Base-by-base conservation (phyloP, 1,140 invertebrate genomes). In the Drosophila micromelanica region DNA sequence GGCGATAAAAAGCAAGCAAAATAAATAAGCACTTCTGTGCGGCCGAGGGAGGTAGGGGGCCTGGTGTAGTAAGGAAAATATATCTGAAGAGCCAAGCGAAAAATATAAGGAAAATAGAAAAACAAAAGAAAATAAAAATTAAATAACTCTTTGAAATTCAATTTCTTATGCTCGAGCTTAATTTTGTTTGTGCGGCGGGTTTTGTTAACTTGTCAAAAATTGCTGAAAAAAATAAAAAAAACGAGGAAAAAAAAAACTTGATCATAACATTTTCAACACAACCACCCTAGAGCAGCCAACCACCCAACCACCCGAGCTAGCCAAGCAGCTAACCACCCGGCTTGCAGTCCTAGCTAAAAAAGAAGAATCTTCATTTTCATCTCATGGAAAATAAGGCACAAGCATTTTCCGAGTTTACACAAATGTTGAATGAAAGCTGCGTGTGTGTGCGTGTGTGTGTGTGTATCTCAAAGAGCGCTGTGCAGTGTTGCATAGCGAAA, bases 121-220 rank as follows among this genome's bases (percentile, higher is more conserved):
- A 76, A 30, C n/a, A 45, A 20, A 38, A 27, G 8, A 45, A 17
- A 30, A 46, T 13, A 65, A 68, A 56, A 55, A 63, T 76, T 64
- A 73, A 76, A 87, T 73, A 86, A 86, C 81, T 86, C 81, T 86
- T 82, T 85, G 35, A 78, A 86, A 86, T 86, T 81, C 37, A 86
- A 86, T 86, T 86, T 82, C 71, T 75, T 30, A 11, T 68, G 78
- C 67, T 75, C 60, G 65, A 65, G 78, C 78, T 78, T 87, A 81
- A 87, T 87, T 87, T 70, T 71, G 71, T 82, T 82, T 81, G 74
- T 61, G 67, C 42, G 30, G 13, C 48, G 49, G 51, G 52, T 72
- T 70, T 59, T 76, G 63, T 73, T 70, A 67, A 71, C 62, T 76
- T 65, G 49, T 48, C 61, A 68, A 40, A 67, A 72, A 43, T 42